Percentiles rank a stretch among this genome's conserved stretches.
Conservation (phyloP, 1,140 invertebrate genomes). For the Eulimnadia texana region DNA sequence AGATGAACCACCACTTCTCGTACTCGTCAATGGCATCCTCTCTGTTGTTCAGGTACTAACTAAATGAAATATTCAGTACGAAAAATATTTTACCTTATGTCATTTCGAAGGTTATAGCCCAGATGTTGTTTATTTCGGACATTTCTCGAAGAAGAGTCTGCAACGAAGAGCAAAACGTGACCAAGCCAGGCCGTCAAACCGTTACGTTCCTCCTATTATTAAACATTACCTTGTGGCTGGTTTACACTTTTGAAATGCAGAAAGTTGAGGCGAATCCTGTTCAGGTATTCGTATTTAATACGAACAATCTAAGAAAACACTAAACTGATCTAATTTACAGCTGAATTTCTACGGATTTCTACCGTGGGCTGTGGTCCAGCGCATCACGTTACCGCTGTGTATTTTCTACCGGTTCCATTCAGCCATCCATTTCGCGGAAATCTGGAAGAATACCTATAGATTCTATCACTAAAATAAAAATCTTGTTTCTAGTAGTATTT, state of each 20-base stretch:
- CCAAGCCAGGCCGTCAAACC: conserved; percentile 84
- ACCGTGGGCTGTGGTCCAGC: conserved; percentile 85
- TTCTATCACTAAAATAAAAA: neutral
- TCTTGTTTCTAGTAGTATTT: no score
- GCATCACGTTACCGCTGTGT: conserved; percentile 81
- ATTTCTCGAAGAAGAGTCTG: conserved; percentile 79
- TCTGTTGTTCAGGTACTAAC: conserved; percentile 57
- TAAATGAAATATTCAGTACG: no score
- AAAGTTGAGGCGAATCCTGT: conserved; percentile 81
- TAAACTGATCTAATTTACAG: conserved; percentile 43
- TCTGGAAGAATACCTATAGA: conserved; percentile 94
- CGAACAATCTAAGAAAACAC: no score
- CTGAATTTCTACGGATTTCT: conserved; percentile 85
- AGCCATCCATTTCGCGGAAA: conserved; percentile 88
- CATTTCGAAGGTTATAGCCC: conserved; percentile 62
- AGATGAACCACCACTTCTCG: conserved; percentile 68
- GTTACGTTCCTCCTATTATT: conserved; percentile 89
- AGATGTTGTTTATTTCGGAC: conserved; percentile 89
- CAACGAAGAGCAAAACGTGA: conserved; percentile 74
- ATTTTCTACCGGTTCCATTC: conserved; percentile 97
- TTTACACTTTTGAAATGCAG: conserved; percentile 90
- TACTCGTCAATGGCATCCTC: conserved; percentile 74
- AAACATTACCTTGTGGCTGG: conserved; percentile 88
- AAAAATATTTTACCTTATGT: no score
- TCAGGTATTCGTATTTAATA: neutral